Evolutionary conservation across 2,797 vertebrate genomes (phyloP).

Genomic region (Falco peregrinus): DNA sequence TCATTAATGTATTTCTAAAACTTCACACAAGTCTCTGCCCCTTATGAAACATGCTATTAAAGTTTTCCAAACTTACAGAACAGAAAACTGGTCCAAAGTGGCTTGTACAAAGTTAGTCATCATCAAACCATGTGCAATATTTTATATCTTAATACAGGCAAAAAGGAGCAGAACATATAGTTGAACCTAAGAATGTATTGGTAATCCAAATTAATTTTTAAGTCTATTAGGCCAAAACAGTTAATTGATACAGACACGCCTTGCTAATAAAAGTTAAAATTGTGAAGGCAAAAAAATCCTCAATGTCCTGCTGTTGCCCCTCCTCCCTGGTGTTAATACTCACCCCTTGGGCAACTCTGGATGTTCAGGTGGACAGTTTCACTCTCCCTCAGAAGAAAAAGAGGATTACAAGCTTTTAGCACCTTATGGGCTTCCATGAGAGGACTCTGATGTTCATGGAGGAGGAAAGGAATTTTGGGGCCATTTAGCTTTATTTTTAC

Average conservation of each 20-base stretch:
- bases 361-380: neutral
- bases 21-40: neutral
- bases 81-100: neutral
- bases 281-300: neutral
- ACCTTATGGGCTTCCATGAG: neutral
- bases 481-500: neutral
- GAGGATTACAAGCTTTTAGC: neutral
- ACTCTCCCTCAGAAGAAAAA: neutral
- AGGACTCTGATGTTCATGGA: neutral
- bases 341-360: neutral
- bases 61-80: neutral
- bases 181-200: neutral
- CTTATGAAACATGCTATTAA: neutral
- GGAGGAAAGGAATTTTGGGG: fast-evolving
- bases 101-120: neutral
- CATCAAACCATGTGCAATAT: neutral
- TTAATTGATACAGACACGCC: neutral
- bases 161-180: neutral
- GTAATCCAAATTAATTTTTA: neutral
- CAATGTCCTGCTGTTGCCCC: neutral
- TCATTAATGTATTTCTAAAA: neutral
- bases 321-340: neutral
- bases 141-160: neutral
- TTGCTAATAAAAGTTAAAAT: neutral
- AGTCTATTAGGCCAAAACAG: neutral